A percentile compares a stretch with the other conserved stretches of the same genome.
Conservation (phyloP, 2,797 vertebrate genomes). For the Nannoperca obscura region DNA sequence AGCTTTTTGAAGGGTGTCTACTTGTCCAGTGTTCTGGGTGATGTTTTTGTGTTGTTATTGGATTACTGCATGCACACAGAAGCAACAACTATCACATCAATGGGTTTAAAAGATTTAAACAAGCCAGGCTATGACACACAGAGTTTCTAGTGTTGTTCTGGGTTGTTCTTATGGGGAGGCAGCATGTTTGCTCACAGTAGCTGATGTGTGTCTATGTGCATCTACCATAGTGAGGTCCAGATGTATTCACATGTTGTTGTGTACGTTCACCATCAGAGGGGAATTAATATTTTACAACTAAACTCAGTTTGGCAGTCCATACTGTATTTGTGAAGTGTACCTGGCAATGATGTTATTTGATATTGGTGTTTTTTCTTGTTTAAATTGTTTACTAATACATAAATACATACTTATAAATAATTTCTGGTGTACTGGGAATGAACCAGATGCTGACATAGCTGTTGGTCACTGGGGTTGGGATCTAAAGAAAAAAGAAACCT, state of each 20-base stretch:
- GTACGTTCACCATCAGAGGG: not conserved
- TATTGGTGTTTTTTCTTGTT: not conserved
- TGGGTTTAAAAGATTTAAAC: conserved; percentile 1
- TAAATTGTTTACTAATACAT: not conserved
- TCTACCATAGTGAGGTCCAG: not conserved
- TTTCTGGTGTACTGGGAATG: not conserved
- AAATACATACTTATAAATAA: not conserved
- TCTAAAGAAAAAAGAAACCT: too few relatives aligned
- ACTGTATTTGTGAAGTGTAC: not conserved
- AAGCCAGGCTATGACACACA: not conserved
- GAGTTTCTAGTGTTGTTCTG: not conserved
- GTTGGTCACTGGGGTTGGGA: too few relatives aligned
- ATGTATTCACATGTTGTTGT: not conserved
- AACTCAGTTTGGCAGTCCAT: not conserved
- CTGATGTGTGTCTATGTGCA: not conserved
- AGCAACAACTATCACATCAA: not conserved
- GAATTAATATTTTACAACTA: not conserved
- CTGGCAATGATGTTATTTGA: too few relatives aligned
- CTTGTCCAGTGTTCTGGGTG: not conserved
- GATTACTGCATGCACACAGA: not conserved
- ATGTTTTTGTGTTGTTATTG: not conserved
- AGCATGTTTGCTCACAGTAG: not conserved
- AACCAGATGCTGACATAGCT: not conserved
- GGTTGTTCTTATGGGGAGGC: not conserved
- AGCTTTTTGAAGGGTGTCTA: not conserved